These are phyloP conservation scores for Orussus abietinus DNA, from an alignment of 1,140 invertebrate genomes.

Conservation along the genomic window DNA sequence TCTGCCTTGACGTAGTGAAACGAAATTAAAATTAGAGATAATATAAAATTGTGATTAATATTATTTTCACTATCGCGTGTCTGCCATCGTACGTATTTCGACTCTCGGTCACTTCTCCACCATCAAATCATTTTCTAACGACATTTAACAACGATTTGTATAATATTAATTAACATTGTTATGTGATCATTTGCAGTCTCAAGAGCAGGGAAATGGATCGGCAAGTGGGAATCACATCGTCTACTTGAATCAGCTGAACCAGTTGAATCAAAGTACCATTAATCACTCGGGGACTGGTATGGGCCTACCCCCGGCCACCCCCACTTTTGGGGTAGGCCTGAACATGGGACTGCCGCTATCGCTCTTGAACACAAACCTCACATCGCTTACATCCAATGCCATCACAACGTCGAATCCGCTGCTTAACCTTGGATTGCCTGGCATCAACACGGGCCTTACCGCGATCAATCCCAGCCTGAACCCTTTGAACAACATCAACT, in stretches of 20 bases:
- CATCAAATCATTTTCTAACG: no score
- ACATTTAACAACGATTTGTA: no score
- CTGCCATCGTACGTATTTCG: no score
- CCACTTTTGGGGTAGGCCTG: slow-evolving; percentile 54
- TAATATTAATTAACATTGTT: no score
- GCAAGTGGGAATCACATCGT: slow-evolving; percentile 52
- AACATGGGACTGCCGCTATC: slow-evolving; percentile 54
- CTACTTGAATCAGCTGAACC: slow-evolving; percentile 50
- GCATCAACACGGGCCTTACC: slow-evolving; percentile 48
- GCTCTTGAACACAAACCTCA: slow-evolving; percentile 48
- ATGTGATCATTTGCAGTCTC: slow-evolving; percentile 34
- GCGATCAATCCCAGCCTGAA: slow-evolving; percentile 49
- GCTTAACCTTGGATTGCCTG: slow-evolving; percentile 49
- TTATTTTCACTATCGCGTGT: no score
- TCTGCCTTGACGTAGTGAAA: slow-evolving; percentile 1
- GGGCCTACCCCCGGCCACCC: slow-evolving; percentile 54
- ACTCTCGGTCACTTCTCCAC: no score
- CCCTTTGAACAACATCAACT: slow-evolving; percentile 48
- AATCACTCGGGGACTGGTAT: slow-evolving; percentile 53
- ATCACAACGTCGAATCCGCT: slow-evolving; percentile 52
- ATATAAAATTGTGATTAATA: no score
- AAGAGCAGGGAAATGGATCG: slow-evolving; percentile 48
- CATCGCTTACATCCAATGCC: slow-evolving; percentile 50
- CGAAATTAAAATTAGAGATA: no score
- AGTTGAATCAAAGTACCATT: slow-evolving; percentile 51